A percentile compares a stretch with the other conserved stretches of the same genome.
These are phyloP conservation scores for Teleopsis dalmanni DNA, from an alignment of 1,140 invertebrate species.

Conservation along the genomic window DNA sequence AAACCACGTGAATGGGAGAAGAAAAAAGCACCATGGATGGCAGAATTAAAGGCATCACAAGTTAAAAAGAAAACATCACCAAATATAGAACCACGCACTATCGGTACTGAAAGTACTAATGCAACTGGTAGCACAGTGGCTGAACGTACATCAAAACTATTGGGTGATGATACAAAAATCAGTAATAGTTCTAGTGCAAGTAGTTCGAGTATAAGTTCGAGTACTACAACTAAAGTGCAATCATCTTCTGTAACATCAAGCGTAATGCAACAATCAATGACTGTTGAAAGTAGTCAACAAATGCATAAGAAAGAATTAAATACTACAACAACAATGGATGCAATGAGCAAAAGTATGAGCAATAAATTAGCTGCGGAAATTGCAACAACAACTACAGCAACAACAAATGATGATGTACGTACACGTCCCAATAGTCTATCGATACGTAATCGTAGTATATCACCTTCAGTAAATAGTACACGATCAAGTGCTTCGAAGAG, in stretches of 20 bases:
- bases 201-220: conserved; percentile 13
- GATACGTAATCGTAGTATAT: conserved; percentile 39
- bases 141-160: conserved; percentile 31
- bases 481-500: conserved; percentile 4
- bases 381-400: conserved; percentile 7
- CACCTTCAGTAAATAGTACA: conserved; percentile 6
- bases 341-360: conserved; percentile 15
- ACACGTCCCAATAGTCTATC: conserved; percentile 35
- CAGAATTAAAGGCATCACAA: conserved; percentile 59
- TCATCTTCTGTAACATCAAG: conserved; percentile 32
- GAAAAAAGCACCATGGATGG: conserved; percentile 60
- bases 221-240: conserved; percentile 36
- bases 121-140: conserved; percentile 11
- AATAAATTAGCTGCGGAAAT: conserved; percentile 14
- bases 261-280: conserved; percentile 29
- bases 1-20: conserved; percentile 53
- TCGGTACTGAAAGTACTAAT: conserved; percentile 6
- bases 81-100: conserved; percentile 32
- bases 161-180: conserved; percentile 18
- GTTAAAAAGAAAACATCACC: conserved; percentile 52
- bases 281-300: conserved; percentile 26
- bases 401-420: conserved; percentile 29
- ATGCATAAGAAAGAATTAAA: conserved; percentile 13
- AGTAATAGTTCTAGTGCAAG: conserved; percentile 11
- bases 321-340: conserved; percentile 8